Conservation (phyloP, 2,888 invertebrate genomes). For the Siphlonurus alternatus region DNA sequence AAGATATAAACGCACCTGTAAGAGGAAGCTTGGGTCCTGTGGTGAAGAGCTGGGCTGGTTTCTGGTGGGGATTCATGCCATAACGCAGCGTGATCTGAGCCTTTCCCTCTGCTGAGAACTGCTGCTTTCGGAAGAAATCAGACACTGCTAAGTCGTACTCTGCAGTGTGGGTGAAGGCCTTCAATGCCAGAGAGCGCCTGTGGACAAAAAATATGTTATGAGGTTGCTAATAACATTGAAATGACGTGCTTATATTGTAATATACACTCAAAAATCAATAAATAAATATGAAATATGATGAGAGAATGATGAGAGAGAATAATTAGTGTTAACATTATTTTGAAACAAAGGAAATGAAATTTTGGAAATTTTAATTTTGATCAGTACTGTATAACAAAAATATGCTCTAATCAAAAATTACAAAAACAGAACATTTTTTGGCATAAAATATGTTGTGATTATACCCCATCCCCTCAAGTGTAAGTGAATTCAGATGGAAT, state of each 20-base stretch:
- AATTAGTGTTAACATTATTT: no score
- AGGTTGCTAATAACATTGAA: background rate
- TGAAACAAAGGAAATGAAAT: no score
- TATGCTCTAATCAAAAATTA: no score
- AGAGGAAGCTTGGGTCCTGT: slow-evolving; percentile 63
- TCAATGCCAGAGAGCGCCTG: slow-evolving; percentile 63
- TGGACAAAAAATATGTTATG: slow-evolving; percentile 20
- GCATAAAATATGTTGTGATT: no score
- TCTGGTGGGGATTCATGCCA: slow-evolving; percentile 97
- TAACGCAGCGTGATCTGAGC: slow-evolving; percentile 79
- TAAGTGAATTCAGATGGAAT: no score
- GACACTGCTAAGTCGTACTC: slow-evolving; percentile 89
- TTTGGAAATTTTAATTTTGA: no score
- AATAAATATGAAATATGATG: background rate
- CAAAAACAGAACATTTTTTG: no score
- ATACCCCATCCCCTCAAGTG: no score
- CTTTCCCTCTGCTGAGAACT: slow-evolving; percentile 46
- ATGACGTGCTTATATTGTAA: no score
- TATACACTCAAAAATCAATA: background rate
- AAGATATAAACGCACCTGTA: slow-evolving; percentile 28
- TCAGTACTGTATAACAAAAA: no score
- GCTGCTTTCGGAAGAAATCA: slow-evolving; percentile 81
- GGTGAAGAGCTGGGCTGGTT: slow-evolving; percentile 84
- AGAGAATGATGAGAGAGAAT: no score
- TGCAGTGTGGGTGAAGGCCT: slow-evolving; percentile 94